phyloP scores from a whole-genome alignment of 2,113 vertebrate species.

The Anhinga anhinga region DNA sequence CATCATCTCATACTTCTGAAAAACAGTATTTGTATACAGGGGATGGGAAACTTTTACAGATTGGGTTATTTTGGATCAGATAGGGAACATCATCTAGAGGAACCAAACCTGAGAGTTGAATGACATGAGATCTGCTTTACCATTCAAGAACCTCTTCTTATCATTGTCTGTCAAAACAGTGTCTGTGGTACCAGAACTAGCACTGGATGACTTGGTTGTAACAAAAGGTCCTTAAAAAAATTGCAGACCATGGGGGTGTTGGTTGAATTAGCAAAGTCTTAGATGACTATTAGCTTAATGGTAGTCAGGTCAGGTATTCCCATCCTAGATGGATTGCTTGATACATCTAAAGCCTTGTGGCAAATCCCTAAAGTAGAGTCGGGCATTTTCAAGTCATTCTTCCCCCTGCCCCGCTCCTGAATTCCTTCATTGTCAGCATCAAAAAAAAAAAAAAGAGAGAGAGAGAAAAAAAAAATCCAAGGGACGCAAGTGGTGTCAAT shows the following conservation, averaged over 20 bases:
- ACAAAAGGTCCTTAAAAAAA: not conserved
- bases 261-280: not conserved
- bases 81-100: not conserved
- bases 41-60: not conserved
- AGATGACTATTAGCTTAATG: not conserved
- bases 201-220: not conserved
- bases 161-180: not conserved
- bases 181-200: not conserved
- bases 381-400: not conserved
- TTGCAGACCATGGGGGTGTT: not conserved
- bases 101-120: not conserved
- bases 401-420: rapidly evolving
- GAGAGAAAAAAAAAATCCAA: too few relatives aligned
- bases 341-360: not conserved
- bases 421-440: not conserved
- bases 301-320: not conserved
- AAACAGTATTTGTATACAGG: not conserved
- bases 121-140: not conserved
- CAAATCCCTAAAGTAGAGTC: not conserved
- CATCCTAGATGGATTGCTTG: not conserved
- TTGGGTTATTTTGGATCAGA: not conserved
- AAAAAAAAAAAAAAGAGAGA: not conserved
- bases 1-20: not conserved
- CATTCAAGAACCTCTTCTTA: not conserved
- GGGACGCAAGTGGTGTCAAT: not conserved